Conservation (phyloP, 2,888 invertebrate species). For the Toxonevra muliebris region DNA sequence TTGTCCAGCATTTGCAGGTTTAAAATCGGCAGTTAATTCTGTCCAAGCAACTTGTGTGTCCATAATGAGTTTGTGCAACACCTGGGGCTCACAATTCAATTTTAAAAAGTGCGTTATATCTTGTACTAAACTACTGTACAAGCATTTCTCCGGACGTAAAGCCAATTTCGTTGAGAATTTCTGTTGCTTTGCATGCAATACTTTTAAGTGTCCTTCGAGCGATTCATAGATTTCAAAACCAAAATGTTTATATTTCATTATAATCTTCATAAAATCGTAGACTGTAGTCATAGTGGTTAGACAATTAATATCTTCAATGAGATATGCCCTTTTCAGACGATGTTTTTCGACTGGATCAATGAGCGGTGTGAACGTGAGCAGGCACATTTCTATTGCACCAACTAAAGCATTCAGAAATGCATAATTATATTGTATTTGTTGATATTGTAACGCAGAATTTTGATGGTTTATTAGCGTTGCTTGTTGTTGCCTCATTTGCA, state of each 20-base stretch:
- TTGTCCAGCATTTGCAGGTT: slow-evolving; percentile 28
- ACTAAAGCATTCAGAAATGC: slow-evolving; percentile 52
- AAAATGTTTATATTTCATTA: slow-evolving; percentile 60
- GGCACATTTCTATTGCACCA: slow-evolving; percentile 69
- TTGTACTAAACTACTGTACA: slow-evolving; percentile 57
- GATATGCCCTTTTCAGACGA: slow-evolving; percentile 75
- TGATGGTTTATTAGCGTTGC: too few relatives aligned
- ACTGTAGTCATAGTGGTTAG: slow-evolving; percentile 69
- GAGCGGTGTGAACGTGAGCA: slow-evolving; percentile 72
- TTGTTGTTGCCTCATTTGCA: too few relatives aligned
- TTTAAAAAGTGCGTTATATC: slow-evolving; percentile 59
- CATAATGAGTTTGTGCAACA: slow-evolving; percentile 49
- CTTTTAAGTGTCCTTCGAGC: slow-evolving; percentile 43
- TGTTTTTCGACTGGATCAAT: slow-evolving; percentile 88
- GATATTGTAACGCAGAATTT: slow-evolving; percentile 23
- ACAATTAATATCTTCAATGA: slow-evolving; percentile 74
- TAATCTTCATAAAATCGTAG: slow-evolving; percentile 66
- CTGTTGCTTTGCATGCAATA: slow-evolving; percentile 44
- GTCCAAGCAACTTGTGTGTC: slow-evolving; percentile 46
- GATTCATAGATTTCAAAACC: slow-evolving; percentile 54
- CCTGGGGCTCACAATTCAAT: slow-evolving; percentile 57
- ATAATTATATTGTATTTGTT: slow-evolving; percentile 39
- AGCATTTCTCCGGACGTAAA: slow-evolving; percentile 57
- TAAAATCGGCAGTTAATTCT: slow-evolving; percentile 28
- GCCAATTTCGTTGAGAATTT: slow-evolving; percentile 59